Conservation (phyloP, 2,888 invertebrate species). For the Sarcophaga variegata region DNA sequence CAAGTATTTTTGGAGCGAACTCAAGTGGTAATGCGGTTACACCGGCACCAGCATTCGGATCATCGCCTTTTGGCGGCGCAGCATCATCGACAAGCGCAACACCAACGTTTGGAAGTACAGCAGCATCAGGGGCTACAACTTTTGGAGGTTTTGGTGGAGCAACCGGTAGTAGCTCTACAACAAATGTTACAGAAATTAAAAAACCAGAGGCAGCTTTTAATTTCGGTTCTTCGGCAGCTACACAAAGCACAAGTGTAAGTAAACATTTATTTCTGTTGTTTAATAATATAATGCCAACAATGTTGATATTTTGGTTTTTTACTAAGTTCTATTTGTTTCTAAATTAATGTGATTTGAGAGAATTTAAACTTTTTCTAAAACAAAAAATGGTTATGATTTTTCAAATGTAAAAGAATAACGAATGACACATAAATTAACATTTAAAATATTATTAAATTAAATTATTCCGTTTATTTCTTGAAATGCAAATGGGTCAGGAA, state of each 20-base stretch:
- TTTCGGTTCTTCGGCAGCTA: constrained; percentile 67
- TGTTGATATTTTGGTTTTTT: too few species aligned
- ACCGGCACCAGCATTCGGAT: constrained; percentile 70
- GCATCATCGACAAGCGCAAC: constrained; percentile 66
- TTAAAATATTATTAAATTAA: too few species aligned
- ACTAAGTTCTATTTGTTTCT: too few species aligned
- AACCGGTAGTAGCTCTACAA: constrained; percentile 59
- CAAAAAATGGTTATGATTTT: too few species aligned
- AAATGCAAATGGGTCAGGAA: too few species aligned
- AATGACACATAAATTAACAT: too few species aligned
- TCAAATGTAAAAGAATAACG: too few species aligned
- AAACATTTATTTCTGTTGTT: neutral
- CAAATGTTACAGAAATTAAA: constrained; percentile 73
- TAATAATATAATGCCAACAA: too few species aligned
- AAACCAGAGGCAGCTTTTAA: constrained; percentile 74
- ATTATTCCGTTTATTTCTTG: too few species aligned
- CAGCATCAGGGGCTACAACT: constrained; percentile 68
- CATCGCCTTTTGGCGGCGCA: constrained; percentile 68
- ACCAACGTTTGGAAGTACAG: constrained; percentile 70
- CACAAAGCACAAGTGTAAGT: constrained; percentile 64
- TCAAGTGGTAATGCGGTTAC: constrained; percentile 67
- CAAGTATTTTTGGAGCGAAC: constrained; percentile 68
- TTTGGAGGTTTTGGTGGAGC: constrained; percentile 71
- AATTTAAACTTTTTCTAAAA: too few species aligned
- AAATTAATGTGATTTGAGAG: too few species aligned